Conservation (phyloP, 1,140 invertebrate species). For the Pogonomyrmex californicus region DNA sequence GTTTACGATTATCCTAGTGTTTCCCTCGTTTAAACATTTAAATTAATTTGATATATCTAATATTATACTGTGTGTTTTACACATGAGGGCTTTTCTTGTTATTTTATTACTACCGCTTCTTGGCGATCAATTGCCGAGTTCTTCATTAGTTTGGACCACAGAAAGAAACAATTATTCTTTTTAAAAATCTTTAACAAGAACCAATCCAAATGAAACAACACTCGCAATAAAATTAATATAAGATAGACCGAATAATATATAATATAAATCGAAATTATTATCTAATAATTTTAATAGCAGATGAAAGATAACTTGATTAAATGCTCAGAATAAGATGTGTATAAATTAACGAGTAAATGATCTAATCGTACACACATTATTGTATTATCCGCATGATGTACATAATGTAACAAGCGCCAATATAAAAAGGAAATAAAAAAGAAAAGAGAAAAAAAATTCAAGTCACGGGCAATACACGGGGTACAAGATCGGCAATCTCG, state of each 20-base stretch:
- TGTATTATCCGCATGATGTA: not conserved
- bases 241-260: not conserved
- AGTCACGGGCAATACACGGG: no score
- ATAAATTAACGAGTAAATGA: slow-evolving; percentile 13
- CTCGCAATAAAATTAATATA: slow-evolving; percentile 49
- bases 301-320: slow-evolving; percentile 11
- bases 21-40: slow-evolving; percentile 67
- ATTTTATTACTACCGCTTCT: slow-evolving; percentile 61
- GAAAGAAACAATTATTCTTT: slow-evolving; percentile 7
- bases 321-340: not conserved
- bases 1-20: slow-evolving; percentile 60
- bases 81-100: slow-evolving; percentile 59
- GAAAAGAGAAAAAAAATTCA: not conserved
- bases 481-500: slow-evolving; percentile 57
- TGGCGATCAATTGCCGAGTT: slow-evolving; percentile 72
- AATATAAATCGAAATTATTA: not conserved
- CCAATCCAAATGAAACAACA: slow-evolving; percentile 30
- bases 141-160: slow-evolving; percentile 66
- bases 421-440: not conserved
- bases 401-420: not conserved
- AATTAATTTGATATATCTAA: slow-evolving; percentile 69
- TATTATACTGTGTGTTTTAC: slow-evolving; percentile 64
- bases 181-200: slow-evolving; percentile 55
- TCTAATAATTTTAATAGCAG: slow-evolving; percentile 4
- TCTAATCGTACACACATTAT: not conserved